Percentiles rank a stretch among this genome's conserved stretches.
phyloP scores from a whole-genome alignment of 2,113 vertebrate species.

The Penelope pileata region DNA sequence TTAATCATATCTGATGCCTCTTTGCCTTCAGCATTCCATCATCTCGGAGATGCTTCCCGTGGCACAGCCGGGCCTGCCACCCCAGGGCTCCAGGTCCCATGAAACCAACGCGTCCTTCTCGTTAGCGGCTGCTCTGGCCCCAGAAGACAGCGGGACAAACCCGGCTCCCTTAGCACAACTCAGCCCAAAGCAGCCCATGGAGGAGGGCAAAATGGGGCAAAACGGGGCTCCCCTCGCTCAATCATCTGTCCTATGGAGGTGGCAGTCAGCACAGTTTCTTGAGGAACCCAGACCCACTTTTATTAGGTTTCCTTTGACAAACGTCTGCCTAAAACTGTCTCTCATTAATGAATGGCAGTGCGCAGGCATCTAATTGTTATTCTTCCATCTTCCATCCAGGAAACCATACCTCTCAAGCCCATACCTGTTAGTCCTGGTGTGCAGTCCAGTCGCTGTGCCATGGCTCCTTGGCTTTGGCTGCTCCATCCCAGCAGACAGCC shows the following conservation, averaged over 20 bases:
- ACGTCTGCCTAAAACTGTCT: neutral
- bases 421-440: neutral
- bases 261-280: neutral
- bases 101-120: neutral
- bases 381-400: neutral
- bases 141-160: neutral
- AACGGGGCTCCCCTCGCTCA: neutral
- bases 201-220: neutral
- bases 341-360: neutral
- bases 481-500: neutral
- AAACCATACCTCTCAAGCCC: no score
- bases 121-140: accelerated
- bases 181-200: neutral
- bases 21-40: neutral
- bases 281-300: neutral
- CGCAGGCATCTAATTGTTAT: accelerated
- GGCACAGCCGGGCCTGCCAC: neutral
- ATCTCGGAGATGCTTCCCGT: neutral
- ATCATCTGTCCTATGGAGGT: neutral
- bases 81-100: neutral
- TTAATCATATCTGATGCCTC: neutral
- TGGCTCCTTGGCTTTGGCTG: neutral
- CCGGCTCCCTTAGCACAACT: neutral
- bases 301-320: neutral
- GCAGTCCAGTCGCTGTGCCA: neutral